Percentiles rank a stretch among this genome's conserved stretches.
Evolutionary conservation across 2,797 vertebrate genomes (phyloP).

Genomic region (Adrianichthys oophorus): DNA sequence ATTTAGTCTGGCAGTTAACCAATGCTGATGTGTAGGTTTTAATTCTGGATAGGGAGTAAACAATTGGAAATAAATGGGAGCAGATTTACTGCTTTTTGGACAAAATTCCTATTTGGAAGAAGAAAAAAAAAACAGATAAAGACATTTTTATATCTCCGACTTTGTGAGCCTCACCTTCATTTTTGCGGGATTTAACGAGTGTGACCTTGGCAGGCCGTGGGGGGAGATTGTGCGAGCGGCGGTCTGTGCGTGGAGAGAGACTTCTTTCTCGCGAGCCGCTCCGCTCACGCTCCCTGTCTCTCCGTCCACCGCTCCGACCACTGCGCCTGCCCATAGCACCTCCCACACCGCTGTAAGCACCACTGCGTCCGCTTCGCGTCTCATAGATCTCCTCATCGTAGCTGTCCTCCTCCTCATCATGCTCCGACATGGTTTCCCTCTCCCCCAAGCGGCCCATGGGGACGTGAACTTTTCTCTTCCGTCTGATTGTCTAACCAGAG

Average conservation of each 20-base stretch:
- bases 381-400: conserved; percentile 95
- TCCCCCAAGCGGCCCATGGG: conserved; percentile 88
- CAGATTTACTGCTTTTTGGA: not conserved
- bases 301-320: conserved; percentile 72
- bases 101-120: not conserved
- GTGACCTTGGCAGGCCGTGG: conserved; percentile 95
- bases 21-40: conserved; percentile 53
- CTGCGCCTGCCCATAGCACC: conserved; percentile 83
- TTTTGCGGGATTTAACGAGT: conserved; percentile 95
- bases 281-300: conserved; percentile 81
- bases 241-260: conserved; percentile 90
- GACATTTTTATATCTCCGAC: conserved; percentile 40
- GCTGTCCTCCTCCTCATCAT: conserved; percentile 95
- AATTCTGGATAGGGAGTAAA: conserved; percentile 32
- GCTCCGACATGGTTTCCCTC: conserved; percentile 90
- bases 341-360: conserved; percentile 76
- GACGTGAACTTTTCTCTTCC: conserved; percentile 95
- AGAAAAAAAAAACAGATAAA: no score
- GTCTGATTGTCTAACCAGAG: conserved; percentile 88
- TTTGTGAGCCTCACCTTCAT: conserved; percentile 90
- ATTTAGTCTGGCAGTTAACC: conserved; percentile 61
- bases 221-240: conserved; percentile 89
- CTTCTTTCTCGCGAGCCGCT: conserved; percentile 93
- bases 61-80: conserved; percentile 20
- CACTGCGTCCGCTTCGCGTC: conserved; percentile 82